These are phyloP conservation scores for Brachionus angularis DNA, from an alignment of 1,140 invertebrate species.

Conservation along the genomic window DNA sequence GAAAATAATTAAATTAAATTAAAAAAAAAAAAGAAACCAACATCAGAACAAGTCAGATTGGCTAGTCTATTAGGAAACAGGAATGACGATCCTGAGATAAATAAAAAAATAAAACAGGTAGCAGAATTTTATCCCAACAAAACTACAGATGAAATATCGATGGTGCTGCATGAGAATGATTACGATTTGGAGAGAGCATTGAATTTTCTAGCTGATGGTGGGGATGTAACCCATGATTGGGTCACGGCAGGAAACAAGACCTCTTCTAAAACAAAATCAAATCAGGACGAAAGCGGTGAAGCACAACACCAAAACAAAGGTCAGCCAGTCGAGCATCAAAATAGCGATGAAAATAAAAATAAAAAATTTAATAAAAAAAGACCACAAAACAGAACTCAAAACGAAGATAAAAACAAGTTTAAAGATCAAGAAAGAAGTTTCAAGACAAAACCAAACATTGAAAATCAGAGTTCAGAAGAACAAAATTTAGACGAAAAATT, in stretches of 20 bases:
- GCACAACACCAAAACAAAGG: too few relatives aligned
- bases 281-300: not conserved
- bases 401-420: too few relatives aligned
- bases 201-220: constrained; percentile 2
- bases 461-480: not conserved
- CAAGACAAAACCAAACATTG: not conserved
- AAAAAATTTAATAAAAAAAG: not conserved
- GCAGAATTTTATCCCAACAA: not conserved
- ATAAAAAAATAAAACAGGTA: constrained; percentile 22
- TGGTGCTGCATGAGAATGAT: constrained; percentile 36
- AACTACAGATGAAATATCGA: not conserved
- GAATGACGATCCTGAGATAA: not conserved
- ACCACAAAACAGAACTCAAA: not conserved
- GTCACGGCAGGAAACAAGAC: constrained; percentile 7
- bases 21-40: constrained; percentile 35
- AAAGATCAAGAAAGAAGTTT: too few relatives aligned
- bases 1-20: too few relatives aligned
- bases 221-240: constrained; percentile 2
- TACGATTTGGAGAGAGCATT: constrained; percentile 17
- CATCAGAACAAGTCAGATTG: constrained; percentile 35
- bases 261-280: not conserved
- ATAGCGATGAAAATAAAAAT: not conserved
- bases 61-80: not conserved
- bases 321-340: constrained; percentile 4
- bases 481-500: constrained; percentile 1